Evolutionary conservation across 2,797 vertebrate genomes (phyloP).

Genomic region (Platalea minor): DNA sequence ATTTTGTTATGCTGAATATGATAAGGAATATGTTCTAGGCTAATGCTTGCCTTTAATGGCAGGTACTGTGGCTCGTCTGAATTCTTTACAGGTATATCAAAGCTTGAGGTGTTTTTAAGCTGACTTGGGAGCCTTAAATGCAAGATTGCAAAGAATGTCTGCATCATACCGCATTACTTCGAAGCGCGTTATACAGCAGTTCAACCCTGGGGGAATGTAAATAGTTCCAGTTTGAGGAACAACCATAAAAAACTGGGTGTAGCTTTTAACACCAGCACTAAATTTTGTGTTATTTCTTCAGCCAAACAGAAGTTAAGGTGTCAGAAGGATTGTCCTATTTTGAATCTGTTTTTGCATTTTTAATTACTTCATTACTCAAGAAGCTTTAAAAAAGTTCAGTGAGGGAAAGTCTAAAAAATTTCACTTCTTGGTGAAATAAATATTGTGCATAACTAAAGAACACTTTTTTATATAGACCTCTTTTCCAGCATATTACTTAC

Average conservation of each 20-base stretch:
- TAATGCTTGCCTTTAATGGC: not conserved
- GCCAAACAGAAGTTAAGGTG: not conserved
- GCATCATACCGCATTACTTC: accelerated
- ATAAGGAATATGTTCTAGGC: not conserved
- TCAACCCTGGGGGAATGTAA: not conserved
- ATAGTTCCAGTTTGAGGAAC: not conserved
- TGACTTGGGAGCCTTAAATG: not conserved
- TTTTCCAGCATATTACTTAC: not conserved
- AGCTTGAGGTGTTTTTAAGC: not conserved
- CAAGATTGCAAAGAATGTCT: not conserved
- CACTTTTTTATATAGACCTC: not conserved
- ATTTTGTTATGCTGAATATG: not conserved
- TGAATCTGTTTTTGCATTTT: not conserved
- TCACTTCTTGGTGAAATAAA: not conserved
- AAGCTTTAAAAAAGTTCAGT: not conserved
- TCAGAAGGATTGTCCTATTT: not conserved
- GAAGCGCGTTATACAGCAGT: not conserved
- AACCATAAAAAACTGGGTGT: not conserved
- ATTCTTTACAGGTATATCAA: not conserved
- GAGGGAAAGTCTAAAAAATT: not conserved
- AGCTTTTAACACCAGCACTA: not conserved
- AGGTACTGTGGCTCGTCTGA: not conserved
- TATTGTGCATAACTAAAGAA: not conserved
- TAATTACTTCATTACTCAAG: not conserved
- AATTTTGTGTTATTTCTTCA: not conserved